Evolutionary conservation across 2,113 vertebrate genomes (phyloP), one percentile per base, ranked within the genome.

Genomic region (Phodopus roborovskii): DNA sequence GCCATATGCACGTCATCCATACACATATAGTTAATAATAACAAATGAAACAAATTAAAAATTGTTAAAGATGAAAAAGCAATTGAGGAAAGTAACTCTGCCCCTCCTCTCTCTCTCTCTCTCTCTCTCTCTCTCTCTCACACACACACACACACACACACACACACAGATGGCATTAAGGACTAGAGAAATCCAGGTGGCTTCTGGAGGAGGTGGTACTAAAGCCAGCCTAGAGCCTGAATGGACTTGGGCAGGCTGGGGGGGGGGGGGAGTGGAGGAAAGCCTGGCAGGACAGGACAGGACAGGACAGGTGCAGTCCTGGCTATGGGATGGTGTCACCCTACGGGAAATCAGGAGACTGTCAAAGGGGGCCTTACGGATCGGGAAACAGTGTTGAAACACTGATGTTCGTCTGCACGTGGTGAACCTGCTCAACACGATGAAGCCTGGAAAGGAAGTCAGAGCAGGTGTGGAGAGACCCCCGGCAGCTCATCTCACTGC

Each of bases 161-260:
- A 12, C 22, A 50, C 48, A 62, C 13, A 24, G 39, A 68, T 22
- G 39, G 68, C 45, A 53, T 17, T 26, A 30, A 84, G 56, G 58
- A 11, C 3, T 75, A 39, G 48, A 24, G 33, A 66, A 71, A 56
- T 33, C 64, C 1, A 8, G 93, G 53, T 30, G 85, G n/a, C 75
- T 90, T 71, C 22, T 94, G 75, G 33, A 88, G n/a, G 78, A 91
- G 58, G 58, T 13, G 10, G 66, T 17, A 3, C 26, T 53, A 86
- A 33, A 62, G 22, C 16, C 68, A 66, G 30, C 74, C 68, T n/a
- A n/a, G 68, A n/a, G 70, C 17, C 87, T 28, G 64, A 92, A n/a
- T 36, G 79, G n/a, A 17, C 64, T 71, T 92, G n/a, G 94, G 62
- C 30, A 86, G 64, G 53, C 79, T 92, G 78, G 94, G 68, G 64